phyloP scores from a whole-genome alignment of 2,113 vertebrate genomes.

The Gnathonemus longibarbis region DNA sequence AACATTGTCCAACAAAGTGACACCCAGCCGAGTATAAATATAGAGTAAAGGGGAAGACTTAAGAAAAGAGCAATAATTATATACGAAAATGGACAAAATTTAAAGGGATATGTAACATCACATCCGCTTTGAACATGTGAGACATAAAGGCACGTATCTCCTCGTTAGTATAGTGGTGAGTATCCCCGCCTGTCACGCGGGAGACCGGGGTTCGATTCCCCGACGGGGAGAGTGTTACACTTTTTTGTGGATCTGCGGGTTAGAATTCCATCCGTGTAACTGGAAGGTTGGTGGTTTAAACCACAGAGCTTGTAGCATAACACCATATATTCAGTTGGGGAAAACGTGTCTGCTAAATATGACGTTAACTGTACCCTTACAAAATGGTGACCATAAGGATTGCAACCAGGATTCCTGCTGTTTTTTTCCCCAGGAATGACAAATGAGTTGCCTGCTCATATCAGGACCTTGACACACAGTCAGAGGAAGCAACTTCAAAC shows the following conservation, averaged over 20 bases:
- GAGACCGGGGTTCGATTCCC: background rate
- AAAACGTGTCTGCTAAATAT: background rate
- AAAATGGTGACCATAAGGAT: background rate
- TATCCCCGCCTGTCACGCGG: background rate
- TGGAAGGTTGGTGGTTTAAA: background rate
- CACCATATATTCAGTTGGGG: background rate
- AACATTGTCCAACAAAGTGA: background rate
- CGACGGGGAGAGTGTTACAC: background rate
- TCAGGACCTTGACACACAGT: background rate
- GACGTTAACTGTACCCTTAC: background rate
- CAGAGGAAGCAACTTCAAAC: background rate
- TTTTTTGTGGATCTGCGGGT: background rate
- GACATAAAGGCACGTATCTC: accelerated
- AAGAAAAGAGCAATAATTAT: background rate
- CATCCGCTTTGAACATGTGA: background rate
- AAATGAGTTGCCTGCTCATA: background rate
- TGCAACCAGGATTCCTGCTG: background rate
- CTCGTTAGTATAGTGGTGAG: background rate
- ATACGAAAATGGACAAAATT: background rate
- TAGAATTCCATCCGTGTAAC: background rate
- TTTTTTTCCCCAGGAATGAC: background rate
- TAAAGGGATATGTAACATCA: background rate
- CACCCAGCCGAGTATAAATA: background rate
- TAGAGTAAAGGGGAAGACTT: background rate
- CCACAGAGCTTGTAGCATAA: background rate